Conservation (phyloP, 2,113 vertebrate genomes). For the Dunckerocampus dactyliophorus region DNA sequence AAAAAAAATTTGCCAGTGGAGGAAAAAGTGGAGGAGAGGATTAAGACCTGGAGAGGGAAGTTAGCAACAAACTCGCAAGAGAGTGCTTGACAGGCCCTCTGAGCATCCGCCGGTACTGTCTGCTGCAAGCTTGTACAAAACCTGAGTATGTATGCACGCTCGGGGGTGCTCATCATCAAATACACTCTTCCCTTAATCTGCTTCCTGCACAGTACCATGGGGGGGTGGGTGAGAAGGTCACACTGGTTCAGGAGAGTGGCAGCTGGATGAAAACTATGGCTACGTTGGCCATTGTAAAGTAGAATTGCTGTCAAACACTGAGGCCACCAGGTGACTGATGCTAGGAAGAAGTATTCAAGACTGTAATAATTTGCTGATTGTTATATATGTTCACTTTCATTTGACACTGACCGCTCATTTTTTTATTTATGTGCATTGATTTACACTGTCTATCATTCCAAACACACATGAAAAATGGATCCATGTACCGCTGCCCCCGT, state of each 20-base stretch:
- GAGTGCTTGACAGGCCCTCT: constrained; percentile 44
- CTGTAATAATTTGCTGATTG: neutral
- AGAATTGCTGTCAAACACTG: constrained; percentile 13
- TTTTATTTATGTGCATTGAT: constrained; percentile 40
- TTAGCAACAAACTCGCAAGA: constrained; percentile 43
- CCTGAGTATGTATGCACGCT: constrained; percentile 9
- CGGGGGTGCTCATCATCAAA: constrained; percentile 30
- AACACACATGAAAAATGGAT: constrained; percentile 37
- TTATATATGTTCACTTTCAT: constrained; percentile 12
- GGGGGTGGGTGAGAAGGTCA: constrained; percentile 1
- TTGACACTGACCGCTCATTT: constrained; percentile 9
- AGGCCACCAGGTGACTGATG: constrained; percentile 6
- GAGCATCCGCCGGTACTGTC: constrained; percentile 13
- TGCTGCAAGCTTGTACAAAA: constrained; percentile 18
- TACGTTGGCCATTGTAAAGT: constrained; percentile 7
- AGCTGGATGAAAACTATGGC: constrained; percentile 21
- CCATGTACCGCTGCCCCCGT: constrained; percentile 26
- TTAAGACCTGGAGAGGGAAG: constrained; percentile 42
- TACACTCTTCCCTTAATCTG: constrained; percentile 44
- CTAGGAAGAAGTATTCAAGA: constrained; percentile 5
- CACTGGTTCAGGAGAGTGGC: constrained; percentile 17
- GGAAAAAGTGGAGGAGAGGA: constrained; percentile 48
- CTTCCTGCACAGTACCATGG: constrained; percentile 24
- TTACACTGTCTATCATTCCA: constrained; percentile 30
- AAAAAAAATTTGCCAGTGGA: constrained; percentile 50